Percentiles rank a stretch among this genome's conserved stretches.
These are phyloP conservation scores for Choristoneura rosaceana DNA, from an alignment of 2,888 invertebrate species.

Conservation along the genomic window DNA sequence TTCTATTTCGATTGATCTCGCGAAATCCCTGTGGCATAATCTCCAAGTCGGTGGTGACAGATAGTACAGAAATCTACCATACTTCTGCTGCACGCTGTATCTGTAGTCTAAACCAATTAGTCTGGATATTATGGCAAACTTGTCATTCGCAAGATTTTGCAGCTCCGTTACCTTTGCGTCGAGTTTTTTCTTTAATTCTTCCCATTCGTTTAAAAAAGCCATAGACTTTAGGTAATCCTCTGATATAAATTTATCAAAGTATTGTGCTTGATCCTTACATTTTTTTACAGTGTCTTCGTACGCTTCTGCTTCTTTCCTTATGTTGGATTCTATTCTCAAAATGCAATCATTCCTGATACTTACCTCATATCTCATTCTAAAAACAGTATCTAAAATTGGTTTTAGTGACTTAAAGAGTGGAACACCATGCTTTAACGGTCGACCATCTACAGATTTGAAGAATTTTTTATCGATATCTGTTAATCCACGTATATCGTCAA, in stretches of 20 bases:
- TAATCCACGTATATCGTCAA: conserved; percentile 58
- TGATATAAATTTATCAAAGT: conserved; percentile 86
- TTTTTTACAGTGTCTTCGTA: conserved; percentile 77
- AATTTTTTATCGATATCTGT: conserved; percentile 64
- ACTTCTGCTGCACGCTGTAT: conserved; percentile 87
- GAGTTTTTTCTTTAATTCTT: conserved; percentile 73
- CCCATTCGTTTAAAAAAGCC: conserved; percentile 80
- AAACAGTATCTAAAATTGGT: conserved; percentile 53
- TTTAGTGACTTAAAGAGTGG: conserved; percentile 65
- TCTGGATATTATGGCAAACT: conserved; percentile 68
- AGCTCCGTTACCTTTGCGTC: conserved; percentile 72
- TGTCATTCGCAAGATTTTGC: conserved; percentile 70
- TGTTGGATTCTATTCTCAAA: conserved; percentile 83
- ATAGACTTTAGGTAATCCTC: conserved; percentile 87
- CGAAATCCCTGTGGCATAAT: conserved; percentile 79
- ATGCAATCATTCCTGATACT: conserved; percentile 78
- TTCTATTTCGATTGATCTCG: conserved; percentile 76
- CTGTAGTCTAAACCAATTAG: conserved; percentile 87
- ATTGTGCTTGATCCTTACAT: conserved; percentile 81
- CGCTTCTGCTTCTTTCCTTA: conserved; percentile 79
- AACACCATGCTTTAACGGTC: conserved; percentile 50
- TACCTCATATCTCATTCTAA: conserved; percentile 62
- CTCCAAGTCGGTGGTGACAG: conserved; percentile 88
- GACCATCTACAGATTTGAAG: conserved; percentile 59
- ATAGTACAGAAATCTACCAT: conserved; percentile 88